A percentile compares a stretch with the other conserved stretches of the same genome.
phyloP scores from a whole-genome alignment of 2,797 vertebrate species.

The Poeciliopsis infans region DNA sequence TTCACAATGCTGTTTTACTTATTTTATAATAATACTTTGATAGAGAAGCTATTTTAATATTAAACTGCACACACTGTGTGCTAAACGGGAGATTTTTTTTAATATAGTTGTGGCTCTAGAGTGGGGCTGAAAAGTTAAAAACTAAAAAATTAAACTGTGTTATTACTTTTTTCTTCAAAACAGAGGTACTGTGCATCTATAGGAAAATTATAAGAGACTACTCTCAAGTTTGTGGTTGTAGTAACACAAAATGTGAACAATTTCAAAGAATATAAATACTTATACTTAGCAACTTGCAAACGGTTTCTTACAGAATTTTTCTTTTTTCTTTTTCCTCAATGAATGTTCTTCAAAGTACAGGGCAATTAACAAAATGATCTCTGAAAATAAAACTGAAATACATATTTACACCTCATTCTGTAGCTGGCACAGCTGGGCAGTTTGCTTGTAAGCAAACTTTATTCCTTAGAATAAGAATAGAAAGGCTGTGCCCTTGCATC shows the following conservation, averaged over 20 bases:
- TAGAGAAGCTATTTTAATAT: background rate
- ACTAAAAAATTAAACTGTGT: background rate
- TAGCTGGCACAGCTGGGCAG: background rate
- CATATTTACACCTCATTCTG: conserved; percentile 13
- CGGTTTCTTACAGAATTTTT: background rate
- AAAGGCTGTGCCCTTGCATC: conserved; percentile 65
- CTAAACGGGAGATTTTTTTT: background rate
- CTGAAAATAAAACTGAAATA: conserved; percentile 10
- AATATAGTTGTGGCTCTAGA: background rate
- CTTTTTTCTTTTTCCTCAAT: background rate
- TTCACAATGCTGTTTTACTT: background rate
- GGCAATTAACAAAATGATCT: background rate
- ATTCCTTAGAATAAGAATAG: conserved; percentile 41
- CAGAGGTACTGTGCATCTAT: too few relatives aligned
- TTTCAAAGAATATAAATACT: background rate
- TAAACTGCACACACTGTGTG: background rate
- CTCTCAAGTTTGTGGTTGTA: background rate
- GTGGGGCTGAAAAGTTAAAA: background rate
- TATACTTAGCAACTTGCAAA: too few relatives aligned
- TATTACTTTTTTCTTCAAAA: background rate
- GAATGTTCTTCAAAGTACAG: background rate
- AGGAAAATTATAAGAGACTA: background rate
- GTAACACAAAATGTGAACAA: background rate
- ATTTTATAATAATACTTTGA: background rate
- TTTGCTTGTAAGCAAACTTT: conserved; percentile 21